These are phyloP conservation scores for Macrophya annulata DNA, from an alignment of 2,888 invertebrate genomes.

Conservation along the genomic window DNA sequence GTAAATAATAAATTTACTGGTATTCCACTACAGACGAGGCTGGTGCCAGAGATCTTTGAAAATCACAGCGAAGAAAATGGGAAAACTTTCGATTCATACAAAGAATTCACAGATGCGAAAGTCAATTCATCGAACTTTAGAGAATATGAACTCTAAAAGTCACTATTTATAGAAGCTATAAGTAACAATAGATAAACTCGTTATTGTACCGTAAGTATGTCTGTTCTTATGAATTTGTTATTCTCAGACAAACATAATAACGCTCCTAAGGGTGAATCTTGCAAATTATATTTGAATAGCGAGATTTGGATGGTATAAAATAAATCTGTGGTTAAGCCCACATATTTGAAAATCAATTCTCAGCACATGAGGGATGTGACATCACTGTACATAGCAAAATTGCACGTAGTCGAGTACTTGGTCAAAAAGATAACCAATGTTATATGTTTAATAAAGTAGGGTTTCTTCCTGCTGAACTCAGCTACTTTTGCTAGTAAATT, in stretches of 20 bases:
- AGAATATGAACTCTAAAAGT: neutral
- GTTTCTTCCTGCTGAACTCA: neutral
- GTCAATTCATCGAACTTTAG: too few relatives aligned
- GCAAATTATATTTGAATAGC: neutral
- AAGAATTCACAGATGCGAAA: neutral
- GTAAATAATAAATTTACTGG: neutral
- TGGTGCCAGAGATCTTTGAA: neutral
- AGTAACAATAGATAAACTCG: too few relatives aligned
- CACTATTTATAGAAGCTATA: too few relatives aligned
- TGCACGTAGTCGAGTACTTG: too few relatives aligned
- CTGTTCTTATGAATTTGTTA: neutral
- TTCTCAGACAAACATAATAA: neutral
- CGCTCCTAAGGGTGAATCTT: too few relatives aligned
- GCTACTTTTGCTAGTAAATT: neutral
- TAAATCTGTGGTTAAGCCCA: neutral
- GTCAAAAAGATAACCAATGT: neutral
- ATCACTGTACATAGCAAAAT: too few relatives aligned
- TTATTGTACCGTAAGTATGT: too few relatives aligned
- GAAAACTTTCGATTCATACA: neutral
- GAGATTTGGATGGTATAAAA: neutral
- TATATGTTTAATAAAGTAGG: neutral
- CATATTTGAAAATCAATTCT: neutral
- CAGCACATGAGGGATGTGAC: neutral
- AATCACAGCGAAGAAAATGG: neutral
- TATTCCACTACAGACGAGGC: neutral